Base-by-base conservation (phyloP, 2,888 invertebrate species). In the Strigamia transsilvanica region DNA sequence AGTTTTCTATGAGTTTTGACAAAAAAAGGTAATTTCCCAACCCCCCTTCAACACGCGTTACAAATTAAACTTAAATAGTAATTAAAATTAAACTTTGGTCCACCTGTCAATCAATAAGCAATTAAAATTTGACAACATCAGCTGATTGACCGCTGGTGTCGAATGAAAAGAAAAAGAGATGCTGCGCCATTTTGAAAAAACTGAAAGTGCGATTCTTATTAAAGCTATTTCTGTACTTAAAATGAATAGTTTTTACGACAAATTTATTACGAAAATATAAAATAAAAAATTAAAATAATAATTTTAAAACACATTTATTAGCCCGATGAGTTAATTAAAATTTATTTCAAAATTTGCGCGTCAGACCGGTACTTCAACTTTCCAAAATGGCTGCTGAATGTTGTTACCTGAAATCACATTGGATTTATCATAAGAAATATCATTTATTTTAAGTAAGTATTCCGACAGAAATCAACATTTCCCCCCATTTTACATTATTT, bases 371-470 rank as follows among this genome's bases (percentile, higher is more conserved):
- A 61, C 23, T 18, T 18, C 61, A n/a, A 10, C 10, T 23, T 23
- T 61, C 10, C 9, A 61, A 61, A 61, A 61, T 61, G 61, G 61
- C 23, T 7, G 61, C n/a, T 4, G 6, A 18, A 61, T 61, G 61
- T 23, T 61, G 61, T 18, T 18, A 61, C n/a, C 3, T 23, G 9
- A 61, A 18, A 61, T 7, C 61, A 21, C 61, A 6, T 61, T 61
- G 18, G 61, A 61, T 18, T 18, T 21, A 61, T 12, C 18, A 18
- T 9, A 23, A 10, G 61, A 23, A 23, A 23, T 61, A 61, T 61
- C 23, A 61, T 61, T 61, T 18, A 18, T 61, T 61, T 61, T 61
- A 61, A 27, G 61, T 61, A 61, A 61, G 61, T 61, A 61, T 21
- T 46, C 12, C 12, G 9, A 46, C 46, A 15, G 15, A 46, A 46